Conservation (phyloP, 1,140 invertebrate species). For the Brachionus plicatilis region DNA sequence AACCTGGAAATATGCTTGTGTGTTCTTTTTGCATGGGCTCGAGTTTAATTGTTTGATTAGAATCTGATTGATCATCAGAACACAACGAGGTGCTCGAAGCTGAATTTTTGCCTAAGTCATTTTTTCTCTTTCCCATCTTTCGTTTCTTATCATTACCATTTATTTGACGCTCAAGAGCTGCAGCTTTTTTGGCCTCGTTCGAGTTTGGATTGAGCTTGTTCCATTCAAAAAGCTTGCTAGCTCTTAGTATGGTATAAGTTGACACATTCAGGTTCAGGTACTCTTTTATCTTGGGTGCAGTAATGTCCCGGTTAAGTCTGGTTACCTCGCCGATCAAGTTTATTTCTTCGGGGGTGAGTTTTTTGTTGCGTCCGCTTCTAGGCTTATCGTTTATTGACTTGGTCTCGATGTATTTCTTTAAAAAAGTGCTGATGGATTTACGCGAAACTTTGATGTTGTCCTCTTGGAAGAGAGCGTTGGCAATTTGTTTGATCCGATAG, state of each 20-base stretch:
- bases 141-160: conserved; percentile 23
- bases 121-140: background rate
- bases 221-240: conserved; percentile 40
- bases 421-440: conserved; percentile 38
- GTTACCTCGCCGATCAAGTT: conserved; percentile 35
- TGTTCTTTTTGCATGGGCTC: conserved; percentile 9
- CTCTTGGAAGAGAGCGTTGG: conserved; percentile 27
- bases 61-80: conserved; percentile 32
- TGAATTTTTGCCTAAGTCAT: background rate
- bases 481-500: conserved; percentile 37
- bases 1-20: background rate
- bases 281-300: conserved; percentile 38
- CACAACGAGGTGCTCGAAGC: conserved; percentile 10
- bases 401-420: conserved; percentile 36
- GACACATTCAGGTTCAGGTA: conserved; percentile 35
- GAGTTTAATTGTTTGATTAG: conserved; percentile 11
- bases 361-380: conserved; percentile 30
- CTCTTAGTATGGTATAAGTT: conserved; percentile 28
- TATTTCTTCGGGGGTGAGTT: conserved; percentile 33
- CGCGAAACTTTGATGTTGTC: conserved; percentile 37
- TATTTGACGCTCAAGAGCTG: conserved; percentile 36
- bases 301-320: conserved; percentile 27
- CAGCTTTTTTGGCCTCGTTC: conserved; percentile 37
- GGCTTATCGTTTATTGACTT: conserved; percentile 39
- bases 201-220: conserved; percentile 38